A percentile compares a stretch with the other conserved stretches of the same genome.
phyloP scores from a whole-genome alignment of 2,888 invertebrate genomes.

The Plebejus argus region DNA sequence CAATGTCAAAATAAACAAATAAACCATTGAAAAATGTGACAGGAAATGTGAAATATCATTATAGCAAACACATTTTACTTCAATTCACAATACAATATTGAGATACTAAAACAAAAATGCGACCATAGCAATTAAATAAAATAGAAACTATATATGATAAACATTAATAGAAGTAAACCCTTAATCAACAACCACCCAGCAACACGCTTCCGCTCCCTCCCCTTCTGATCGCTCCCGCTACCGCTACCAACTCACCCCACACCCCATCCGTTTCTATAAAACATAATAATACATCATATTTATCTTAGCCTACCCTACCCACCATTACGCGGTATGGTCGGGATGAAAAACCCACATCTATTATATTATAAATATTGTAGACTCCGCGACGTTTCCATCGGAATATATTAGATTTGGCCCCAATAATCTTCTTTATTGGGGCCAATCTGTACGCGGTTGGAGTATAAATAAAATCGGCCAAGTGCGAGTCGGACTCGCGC shows the following conservation, averaged over 20 bases:
- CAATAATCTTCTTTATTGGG: not conserved
- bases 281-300: constrained; percentile 62
- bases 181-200: too few species aligned
- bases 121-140: too few species aligned
- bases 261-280: constrained; percentile 50
- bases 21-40: too few species aligned
- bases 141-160: too few species aligned
- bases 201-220: too few species aligned
- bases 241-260: not conserved
- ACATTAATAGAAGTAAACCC: too few species aligned
- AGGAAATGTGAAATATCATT: too few species aligned
- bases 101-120: too few species aligned
- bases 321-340: constrained; percentile 46
- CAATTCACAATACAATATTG: too few species aligned
- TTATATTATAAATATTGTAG: constrained; percentile 22
- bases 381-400: constrained; percentile 7
- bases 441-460: not conserved
- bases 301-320: constrained; percentile 51
- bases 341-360: constrained; percentile 10
- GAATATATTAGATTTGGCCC: constrained; percentile 2
- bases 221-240: not conserved
- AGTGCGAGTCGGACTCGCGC: too few species aligned
- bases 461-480: not conserved
- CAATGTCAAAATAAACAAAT: too few species aligned
- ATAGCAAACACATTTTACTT: too few species aligned